Evolutionary conservation across 1,140 invertebrate genomes (phyloP), one percentile per base, ranked within the genome.

Genomic region (Sarcophaga peregrina): DNA sequence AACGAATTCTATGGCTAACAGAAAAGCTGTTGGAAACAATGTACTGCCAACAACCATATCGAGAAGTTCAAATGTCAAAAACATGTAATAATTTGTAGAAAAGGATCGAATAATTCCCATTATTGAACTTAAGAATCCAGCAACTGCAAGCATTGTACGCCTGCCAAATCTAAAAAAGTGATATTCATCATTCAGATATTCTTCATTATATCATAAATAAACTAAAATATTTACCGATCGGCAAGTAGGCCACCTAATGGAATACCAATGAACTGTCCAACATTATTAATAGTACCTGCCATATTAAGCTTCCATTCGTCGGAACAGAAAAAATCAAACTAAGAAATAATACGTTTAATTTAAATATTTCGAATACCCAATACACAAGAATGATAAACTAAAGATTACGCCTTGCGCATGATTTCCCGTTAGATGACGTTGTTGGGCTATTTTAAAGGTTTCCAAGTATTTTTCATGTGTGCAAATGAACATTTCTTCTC

Each of bases 1-100:
- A 0, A 96, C 94, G 84, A 96, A 91, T 87, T 97, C 96, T 87
- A 97, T 93, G 47, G 94, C 96, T 84, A 93, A 85, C 83, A 93
- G 86, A 88, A 93, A 94, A 37, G 92, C 92, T 3, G 93, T 92
- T 80, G 92, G 93, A 85, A 94, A 95, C 50, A 94, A 92, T 4
- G 94, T 94, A 74, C 93, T 92, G 13, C 93, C 92, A 48, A 94
- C 91, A 8, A 90, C 91, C 87, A 88, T 90, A 86, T 95, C 94
- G 48, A 95, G 87, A 83, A 95, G 94, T 87, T 95, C 94, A 48
- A 95, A 93, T 0, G 90, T 85, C 72, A 92, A 80, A 86, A 95
- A 94, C 91, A 93, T 93, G 62, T 91, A 88, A 85, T 95, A 95
- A 86, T 92, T 94, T 0, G 91, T 90, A 2, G 94, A 93, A 85